Percentiles rank a stretch among this genome's conserved stretches.
Conservation (phyloP, 92 coral and sea anemone species). For the Palythoa grandis region DNA sequence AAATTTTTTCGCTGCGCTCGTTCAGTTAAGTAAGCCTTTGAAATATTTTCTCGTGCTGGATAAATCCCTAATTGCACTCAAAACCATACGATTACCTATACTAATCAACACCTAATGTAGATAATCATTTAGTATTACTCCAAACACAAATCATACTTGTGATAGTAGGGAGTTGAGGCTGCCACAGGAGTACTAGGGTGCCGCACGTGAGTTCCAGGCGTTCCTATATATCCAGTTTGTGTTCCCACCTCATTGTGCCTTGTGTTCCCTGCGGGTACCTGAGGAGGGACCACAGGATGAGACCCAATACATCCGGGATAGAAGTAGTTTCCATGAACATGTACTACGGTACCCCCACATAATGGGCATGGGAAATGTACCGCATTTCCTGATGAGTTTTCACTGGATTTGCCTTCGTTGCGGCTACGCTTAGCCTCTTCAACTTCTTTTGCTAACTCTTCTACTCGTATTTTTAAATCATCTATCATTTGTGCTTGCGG, state of each 20-base stretch:
- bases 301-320: conserved; percentile 83
- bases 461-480: conserved; percentile 71
- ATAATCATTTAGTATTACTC: neutral
- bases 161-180: conserved; percentile 81
- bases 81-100: too few species aligned
- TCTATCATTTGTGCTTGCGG: conserved; percentile 63
- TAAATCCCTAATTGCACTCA: too few species aligned
- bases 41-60: too few species aligned
- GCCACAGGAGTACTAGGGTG: conserved; percentile 77
- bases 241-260: conserved; percentile 58
- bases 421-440: conserved; percentile 62
- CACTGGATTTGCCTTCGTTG: conserved; percentile 36
- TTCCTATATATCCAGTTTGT: conserved; percentile 65
- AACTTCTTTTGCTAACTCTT: conserved; percentile 71
- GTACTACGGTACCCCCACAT: conserved; percentile 77
- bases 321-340: conserved; percentile 80
- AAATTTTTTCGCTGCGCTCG: too few species aligned
- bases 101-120: too few species aligned
- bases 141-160: conserved; percentile 61
- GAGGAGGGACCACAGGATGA: conserved; percentile 46
- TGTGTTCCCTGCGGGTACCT: conserved; percentile 49
- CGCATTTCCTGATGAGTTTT: conserved; percentile 47
- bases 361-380: conserved; percentile 90
- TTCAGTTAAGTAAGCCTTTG: too few species aligned
- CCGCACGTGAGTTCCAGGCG: conserved; percentile 56